Evolutionary conservation across 2,797 vertebrate species (phyloP).

Genomic region (Coluber constrictor): DNA sequence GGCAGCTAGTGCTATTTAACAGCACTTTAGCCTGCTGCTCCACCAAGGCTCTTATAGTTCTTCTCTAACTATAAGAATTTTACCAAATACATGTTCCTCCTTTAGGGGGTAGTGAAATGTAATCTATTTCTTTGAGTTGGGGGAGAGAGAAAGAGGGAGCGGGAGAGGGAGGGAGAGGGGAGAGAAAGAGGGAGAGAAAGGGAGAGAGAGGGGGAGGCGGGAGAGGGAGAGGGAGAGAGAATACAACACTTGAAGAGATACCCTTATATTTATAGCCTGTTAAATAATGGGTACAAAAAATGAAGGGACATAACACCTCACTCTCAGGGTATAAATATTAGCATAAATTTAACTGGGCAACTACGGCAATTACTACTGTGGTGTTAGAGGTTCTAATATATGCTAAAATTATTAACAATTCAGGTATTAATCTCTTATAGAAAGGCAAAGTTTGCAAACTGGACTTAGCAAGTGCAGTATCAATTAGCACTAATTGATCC

Average conservation of each 20-base stretch:
- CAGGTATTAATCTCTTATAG: not conserved
- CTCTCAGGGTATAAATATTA: not conserved
- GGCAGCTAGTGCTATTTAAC: too few relatives aligned
- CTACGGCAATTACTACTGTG: not conserved
- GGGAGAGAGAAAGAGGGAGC: too few relatives aligned
- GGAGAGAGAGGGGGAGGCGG: too few relatives aligned
- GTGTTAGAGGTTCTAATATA: not conserved
- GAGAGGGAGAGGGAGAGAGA: not conserved
- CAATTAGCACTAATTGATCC: not conserved
- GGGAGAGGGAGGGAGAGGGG: too few relatives aligned
- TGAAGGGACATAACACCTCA: not conserved
- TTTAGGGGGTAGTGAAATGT: not conserved
- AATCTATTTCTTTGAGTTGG: not conserved
- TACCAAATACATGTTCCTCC: not conserved
- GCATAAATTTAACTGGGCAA: not conserved
- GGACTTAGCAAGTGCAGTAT: not conserved
- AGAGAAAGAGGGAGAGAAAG: too few relatives aligned
- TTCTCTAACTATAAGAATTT: not conserved
- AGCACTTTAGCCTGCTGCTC: too few relatives aligned
- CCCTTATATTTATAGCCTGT: not conserved
- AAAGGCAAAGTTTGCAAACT: not conserved
- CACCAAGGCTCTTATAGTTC: not conserved
- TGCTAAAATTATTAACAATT: not conserved
- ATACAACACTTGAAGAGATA: not conserved
- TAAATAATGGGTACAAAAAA: not conserved